Evolutionary conservation across 1,140 invertebrate genomes (phyloP).

Genomic region (Trachelipus rathkii): DNA sequence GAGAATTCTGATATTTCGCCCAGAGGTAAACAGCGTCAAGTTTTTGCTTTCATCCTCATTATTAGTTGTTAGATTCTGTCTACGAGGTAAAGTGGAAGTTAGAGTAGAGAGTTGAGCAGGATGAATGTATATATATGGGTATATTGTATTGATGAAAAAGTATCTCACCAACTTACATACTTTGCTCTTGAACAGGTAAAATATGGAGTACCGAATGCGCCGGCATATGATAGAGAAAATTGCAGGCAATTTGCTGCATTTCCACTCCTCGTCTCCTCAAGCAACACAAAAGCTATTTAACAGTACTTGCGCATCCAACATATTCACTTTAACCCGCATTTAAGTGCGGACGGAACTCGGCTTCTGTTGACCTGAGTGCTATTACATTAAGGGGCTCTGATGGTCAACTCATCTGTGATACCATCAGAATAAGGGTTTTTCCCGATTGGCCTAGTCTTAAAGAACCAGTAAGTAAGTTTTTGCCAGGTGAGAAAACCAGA

Average conservation of each 20-base stretch:
- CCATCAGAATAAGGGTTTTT: too few species aligned
- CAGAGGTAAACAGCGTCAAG: slow-evolving; percentile 61
- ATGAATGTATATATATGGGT: neutral
- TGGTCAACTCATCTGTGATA: too few species aligned
- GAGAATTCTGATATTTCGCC: slow-evolving; percentile 98
- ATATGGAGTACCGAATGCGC: slow-evolving; percentile 83
- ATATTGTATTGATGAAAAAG: neutral
- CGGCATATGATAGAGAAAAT: slow-evolving; percentile 85
- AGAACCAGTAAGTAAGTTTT: too few species aligned
- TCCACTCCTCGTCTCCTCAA: slow-evolving; percentile 69
- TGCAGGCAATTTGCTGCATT: slow-evolving; percentile 94
- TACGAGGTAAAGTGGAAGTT: too few species aligned
- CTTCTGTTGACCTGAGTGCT: slow-evolving; percentile 99
- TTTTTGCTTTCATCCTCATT: neutral
- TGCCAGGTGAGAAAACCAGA: too few species aligned
- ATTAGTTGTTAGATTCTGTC: neutral
- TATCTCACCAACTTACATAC: neutral
- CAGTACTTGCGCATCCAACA: slow-evolving; percentile 97
- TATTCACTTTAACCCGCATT: slow-evolving; percentile 88
- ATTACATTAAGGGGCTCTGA: slow-evolving; percentile 92
- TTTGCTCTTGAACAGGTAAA: slow-evolving; percentile 31
- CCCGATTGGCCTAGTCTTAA: too few species aligned
- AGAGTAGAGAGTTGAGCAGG: too few species aligned
- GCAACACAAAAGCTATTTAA: slow-evolving; percentile 91
- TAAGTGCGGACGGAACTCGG: slow-evolving; percentile 93